A percentile compares a stretch with the other conserved stretches of the same genome.
These are phyloP conservation scores for Zaprionus vittiger DNA, from an alignment of 1,140 invertebrate genomes.

Conservation along the genomic window DNA sequence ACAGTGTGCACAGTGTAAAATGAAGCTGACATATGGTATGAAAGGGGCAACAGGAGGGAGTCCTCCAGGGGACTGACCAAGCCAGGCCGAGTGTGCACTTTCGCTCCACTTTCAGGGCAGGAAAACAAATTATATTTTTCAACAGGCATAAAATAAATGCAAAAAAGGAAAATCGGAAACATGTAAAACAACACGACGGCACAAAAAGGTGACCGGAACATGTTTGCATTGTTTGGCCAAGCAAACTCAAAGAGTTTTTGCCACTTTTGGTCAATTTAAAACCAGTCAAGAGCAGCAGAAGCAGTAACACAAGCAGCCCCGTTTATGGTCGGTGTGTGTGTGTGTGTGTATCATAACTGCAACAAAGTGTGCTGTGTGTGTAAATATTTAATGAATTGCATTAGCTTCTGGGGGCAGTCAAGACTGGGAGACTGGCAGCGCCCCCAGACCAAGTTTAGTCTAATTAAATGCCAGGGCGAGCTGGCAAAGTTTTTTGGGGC, in stretches of 20 bases:
- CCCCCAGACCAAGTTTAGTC: slow-evolving; percentile 55
- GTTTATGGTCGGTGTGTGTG: slow-evolving; percentile 17
- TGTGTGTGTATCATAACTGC: slow-evolving; percentile 48
- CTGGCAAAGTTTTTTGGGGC: slow-evolving; percentile 51
- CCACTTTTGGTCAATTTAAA: slow-evolving; percentile 35
- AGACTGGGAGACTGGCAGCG: slow-evolving; percentile 19
- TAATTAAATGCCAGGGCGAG: slow-evolving; percentile 68
- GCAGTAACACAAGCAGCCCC: slow-evolving; percentile 12
- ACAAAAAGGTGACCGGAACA: slow-evolving; percentile 19
- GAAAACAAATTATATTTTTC: slow-evolving; percentile 24
- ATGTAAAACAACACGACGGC: background rate
- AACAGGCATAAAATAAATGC: slow-evolving; percentile 3
- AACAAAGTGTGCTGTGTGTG: slow-evolving; percentile 56
- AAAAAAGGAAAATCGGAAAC: background rate
- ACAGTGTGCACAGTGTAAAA: slow-evolving; percentile 27
- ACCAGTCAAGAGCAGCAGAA: slow-evolving; percentile 35
- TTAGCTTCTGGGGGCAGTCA: slow-evolving; percentile 45
- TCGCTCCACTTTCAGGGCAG: slow-evolving; percentile 3
- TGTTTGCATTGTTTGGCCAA: slow-evolving; percentile 8
- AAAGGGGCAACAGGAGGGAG: background rate
- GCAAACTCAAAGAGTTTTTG: slow-evolving; percentile 11
- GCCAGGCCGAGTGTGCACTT: background rate
- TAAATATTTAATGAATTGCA: slow-evolving; percentile 79
- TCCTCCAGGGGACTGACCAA: background rate
- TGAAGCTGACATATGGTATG: slow-evolving; percentile 48